Conservation (phyloP, 2,113 vertebrate species). For the Malurus alboscapulatus region DNA sequence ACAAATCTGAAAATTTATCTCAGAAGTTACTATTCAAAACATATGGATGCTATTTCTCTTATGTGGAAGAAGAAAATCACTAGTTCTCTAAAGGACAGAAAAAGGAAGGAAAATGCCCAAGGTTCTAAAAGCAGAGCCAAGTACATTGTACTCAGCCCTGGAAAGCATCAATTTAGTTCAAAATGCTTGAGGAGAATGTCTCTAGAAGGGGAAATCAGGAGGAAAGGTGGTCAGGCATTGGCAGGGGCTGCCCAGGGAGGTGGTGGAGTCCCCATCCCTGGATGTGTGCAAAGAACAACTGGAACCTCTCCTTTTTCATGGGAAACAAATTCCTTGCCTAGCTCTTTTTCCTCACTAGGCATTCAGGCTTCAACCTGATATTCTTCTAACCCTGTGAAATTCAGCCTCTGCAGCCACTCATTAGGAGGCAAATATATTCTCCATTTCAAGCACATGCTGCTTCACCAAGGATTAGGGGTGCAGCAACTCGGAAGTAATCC, state of each 20-base stretch:
- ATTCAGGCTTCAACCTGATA: neutral
- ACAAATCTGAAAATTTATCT: neutral
- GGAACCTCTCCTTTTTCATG: neutral
- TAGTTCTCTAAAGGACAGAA: neutral
- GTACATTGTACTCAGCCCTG: neutral
- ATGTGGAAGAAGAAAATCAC: neutral
- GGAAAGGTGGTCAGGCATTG: neutral
- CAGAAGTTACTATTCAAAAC: neutral
- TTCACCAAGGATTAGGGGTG: neutral
- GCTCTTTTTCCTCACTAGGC: neutral
- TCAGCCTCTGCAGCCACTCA: neutral
- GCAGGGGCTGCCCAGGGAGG: neutral
- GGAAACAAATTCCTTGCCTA: neutral
- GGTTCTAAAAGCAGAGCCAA: neutral
- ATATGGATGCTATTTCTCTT: neutral
- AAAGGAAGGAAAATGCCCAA: neutral
- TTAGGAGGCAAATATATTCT: neutral
- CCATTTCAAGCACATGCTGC: neutral
- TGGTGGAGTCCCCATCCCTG: neutral
- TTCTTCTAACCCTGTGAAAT: neutral
- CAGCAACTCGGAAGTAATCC: neutral
- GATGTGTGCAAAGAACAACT: neutral
- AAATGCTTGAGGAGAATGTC: neutral
- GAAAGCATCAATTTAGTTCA: neutral
- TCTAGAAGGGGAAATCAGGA: neutral